Evolutionary conservation across 2,888 invertebrate species (phyloP).

Genomic region (Calephelis perditalis): DNA sequence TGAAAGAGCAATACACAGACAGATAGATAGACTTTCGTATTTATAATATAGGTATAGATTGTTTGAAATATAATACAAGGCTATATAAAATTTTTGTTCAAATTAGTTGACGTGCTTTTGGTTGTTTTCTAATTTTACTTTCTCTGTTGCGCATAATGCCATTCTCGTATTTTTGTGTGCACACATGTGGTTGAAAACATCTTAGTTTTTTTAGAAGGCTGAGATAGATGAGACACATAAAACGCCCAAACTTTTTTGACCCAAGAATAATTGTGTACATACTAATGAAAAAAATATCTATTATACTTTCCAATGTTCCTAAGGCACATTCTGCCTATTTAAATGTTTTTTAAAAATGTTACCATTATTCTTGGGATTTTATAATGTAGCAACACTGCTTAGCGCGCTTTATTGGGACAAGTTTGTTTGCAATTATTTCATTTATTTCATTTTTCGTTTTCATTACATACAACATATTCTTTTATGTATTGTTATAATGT

Average conservation of each 20-base stretch:
- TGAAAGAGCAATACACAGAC: background rate
- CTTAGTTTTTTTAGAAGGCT: slow-evolving; percentile 6
- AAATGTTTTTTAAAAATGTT: no score
- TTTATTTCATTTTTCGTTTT: slow-evolving; percentile 21
- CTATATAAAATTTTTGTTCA: background rate
- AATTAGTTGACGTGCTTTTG: slow-evolving; percentile 28
- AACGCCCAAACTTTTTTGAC: slow-evolving; percentile 12
- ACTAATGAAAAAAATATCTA: background rate
- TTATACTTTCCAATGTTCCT: background rate
- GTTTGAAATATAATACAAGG: background rate
- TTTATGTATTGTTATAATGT: slow-evolving; percentile 1
- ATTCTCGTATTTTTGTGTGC: slow-evolving; percentile 38
- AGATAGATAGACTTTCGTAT: no score
- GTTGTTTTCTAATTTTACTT: slow-evolving; percentile 46
- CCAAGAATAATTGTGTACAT: background rate
- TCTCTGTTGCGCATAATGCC: slow-evolving; percentile 57
- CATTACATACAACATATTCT: slow-evolving; percentile 18
- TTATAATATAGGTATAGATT: no score
- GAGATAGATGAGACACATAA: slow-evolving; percentile 4
- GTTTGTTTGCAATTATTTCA: slow-evolving; percentile 28
- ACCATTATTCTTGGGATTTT: slow-evolving; percentile 13
- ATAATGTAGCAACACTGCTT: slow-evolving; percentile 30
- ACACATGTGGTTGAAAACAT: slow-evolving; percentile 28
- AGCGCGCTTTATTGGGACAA: slow-evolving; percentile 39
- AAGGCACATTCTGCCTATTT: no score